Conservation (phyloP, 2,888 invertebrate species). For the Drosophila phalerata region DNA sequence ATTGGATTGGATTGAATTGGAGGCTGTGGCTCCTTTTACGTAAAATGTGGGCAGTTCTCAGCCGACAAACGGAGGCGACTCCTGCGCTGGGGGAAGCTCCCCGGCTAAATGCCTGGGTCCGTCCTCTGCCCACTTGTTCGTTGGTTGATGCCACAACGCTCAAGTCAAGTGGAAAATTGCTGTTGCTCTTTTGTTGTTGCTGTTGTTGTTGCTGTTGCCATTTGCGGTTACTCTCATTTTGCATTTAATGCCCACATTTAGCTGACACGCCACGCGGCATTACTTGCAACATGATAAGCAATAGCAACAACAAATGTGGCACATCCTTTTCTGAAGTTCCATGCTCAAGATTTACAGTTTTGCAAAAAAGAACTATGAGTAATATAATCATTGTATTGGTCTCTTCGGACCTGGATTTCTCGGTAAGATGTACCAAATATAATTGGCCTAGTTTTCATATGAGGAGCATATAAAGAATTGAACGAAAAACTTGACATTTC, state of each 20-base stretch:
- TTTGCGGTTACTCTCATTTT: conserved; percentile 77
- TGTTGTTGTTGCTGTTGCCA: conserved; percentile 33
- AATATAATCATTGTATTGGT: background rate
- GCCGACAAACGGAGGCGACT: conserved; percentile 39
- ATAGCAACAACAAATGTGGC: conserved; percentile 36
- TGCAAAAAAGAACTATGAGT: background rate
- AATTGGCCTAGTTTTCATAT: background rate
- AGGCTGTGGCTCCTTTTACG: conserved; percentile 68
- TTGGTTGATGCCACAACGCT: conserved; percentile 41
- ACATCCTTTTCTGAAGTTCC: conserved; percentile 28
- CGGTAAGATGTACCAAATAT: background rate
- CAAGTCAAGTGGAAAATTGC: conserved; percentile 84
- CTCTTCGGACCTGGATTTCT: background rate
- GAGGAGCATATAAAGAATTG: background rate
- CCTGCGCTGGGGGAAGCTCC: conserved; percentile 21
- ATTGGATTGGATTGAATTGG: conserved; percentile 19
- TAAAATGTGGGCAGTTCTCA: conserved; percentile 68
- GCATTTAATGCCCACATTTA: conserved; percentile 80
- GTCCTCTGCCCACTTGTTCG: conserved; percentile 68
- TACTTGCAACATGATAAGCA: conserved; percentile 46
- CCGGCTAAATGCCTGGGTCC: conserved; percentile 63
- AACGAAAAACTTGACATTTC: background rate
- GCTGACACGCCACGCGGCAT: conserved; percentile 58
- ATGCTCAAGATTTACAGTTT: conserved; percentile 13
- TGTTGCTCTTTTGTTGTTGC: conserved; percentile 26